Conservation (phyloP, 2,888 invertebrate species). For the Drosophila mettleri region DNA sequence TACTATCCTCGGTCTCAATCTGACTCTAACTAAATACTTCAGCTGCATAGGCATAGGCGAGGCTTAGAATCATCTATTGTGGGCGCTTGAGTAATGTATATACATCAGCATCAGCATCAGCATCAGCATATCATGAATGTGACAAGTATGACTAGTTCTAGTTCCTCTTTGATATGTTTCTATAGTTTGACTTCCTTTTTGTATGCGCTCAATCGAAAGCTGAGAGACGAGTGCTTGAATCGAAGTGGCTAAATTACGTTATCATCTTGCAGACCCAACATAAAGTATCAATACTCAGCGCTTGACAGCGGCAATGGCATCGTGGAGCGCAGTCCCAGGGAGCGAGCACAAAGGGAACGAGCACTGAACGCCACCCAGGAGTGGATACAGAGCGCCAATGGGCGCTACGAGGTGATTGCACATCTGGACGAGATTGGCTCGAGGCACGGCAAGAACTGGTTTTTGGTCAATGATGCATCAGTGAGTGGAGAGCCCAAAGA, state of each 20-base stretch:
- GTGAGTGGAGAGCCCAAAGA: slow-evolving; percentile 81
- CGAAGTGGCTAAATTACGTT: not conserved
- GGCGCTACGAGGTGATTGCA: slow-evolving; percentile 91
- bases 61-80: not conserved
- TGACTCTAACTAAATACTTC: no score
- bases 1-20: no score
- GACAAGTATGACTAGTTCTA: slow-evolving; percentile 36
- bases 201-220: slow-evolving; percentile 42
- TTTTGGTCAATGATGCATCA: slow-evolving; percentile 93
- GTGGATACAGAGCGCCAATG: slow-evolving; percentile 86
- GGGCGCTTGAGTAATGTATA: slow-evolving; percentile 40
- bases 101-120: slow-evolving; percentile 44
- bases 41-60: not conserved
- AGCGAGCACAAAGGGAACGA: slow-evolving; percentile 88
- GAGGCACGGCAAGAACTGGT: slow-evolving; percentile 95
- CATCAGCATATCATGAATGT: slow-evolving; percentile 40
- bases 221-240: not conserved
- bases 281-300: slow-evolving; percentile 88
- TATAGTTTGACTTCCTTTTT: slow-evolving; percentile 49
- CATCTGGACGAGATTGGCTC: slow-evolving; percentile 94
- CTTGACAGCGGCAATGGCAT: slow-evolving; percentile 87
- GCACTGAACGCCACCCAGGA: slow-evolving; percentile 88
- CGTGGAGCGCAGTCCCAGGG: slow-evolving; percentile 88
- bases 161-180: slow-evolving; percentile 48
- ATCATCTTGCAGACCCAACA: slow-evolving; percentile 81